Conservation (phyloP, 1,140 invertebrate genomes). For the Drosophila arawakana region DNA sequence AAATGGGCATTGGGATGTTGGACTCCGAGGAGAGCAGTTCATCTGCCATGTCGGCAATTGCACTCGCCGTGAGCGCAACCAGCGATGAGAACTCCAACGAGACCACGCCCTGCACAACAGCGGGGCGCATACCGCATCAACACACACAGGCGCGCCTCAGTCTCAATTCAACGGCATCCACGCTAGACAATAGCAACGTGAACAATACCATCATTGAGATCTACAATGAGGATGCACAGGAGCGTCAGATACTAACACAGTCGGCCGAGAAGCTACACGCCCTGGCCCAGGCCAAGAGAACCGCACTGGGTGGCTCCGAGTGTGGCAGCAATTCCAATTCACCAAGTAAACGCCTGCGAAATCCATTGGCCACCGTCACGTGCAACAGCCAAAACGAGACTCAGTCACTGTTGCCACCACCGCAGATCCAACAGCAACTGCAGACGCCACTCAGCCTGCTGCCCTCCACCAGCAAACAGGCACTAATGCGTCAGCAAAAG, state of each 20-base stretch:
- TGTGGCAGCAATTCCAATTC: conserved; percentile 67
- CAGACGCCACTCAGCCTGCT: conserved; percentile 49
- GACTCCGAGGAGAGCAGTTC: conserved; percentile 83
- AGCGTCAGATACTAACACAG: conserved; percentile 24
- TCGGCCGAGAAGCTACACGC: conserved; percentile 47
- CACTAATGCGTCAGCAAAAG: conserved; percentile 49
- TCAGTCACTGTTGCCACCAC: conserved; percentile 28
- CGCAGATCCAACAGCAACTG: conserved; percentile 20
- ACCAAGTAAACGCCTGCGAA: conserved; percentile 66
- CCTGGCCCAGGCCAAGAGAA: conserved; percentile 52
- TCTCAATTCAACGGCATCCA: conserved; percentile 49
- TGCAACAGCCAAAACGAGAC: conserved; percentile 53
- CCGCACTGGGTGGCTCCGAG: conserved; percentile 31
- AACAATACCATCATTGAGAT: conserved; percentile 38
- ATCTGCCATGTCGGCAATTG: conserved; percentile 72
- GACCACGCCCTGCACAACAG: conserved; percentile 65
- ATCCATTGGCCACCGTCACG: conserved; percentile 69
- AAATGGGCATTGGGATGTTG: conserved; percentile 83
- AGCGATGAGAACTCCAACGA: conserved; percentile 83
- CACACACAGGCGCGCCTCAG: conserved; percentile 56
- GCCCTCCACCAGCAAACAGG: conserved; percentile 76
- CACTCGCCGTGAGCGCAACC: conserved; percentile 61
- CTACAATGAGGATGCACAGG: conserved; percentile 43
- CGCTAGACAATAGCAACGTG: conserved; percentile 49
- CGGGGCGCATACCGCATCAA: conserved; percentile 64